These are phyloP conservation scores for Perizoma affinitatum DNA, from an alignment of 2,888 invertebrate species.

Conservation along the genomic window DNA sequence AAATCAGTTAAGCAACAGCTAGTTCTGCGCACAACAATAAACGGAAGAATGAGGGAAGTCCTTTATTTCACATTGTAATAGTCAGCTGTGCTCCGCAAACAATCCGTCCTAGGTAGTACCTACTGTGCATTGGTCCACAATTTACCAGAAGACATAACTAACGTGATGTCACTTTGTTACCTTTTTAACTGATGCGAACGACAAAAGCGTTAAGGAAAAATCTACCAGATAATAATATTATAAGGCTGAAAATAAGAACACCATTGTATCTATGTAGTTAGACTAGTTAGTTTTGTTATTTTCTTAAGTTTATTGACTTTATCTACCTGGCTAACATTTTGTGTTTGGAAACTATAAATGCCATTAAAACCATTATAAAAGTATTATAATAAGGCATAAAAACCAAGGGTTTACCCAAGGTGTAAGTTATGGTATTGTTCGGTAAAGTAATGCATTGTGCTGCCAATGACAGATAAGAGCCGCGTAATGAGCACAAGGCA, in stretches of 20 bases:
- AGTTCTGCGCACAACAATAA: slow-evolving; percentile 52
- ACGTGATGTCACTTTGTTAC: slow-evolving; percentile 36
- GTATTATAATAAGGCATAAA: slow-evolving; percentile 28
- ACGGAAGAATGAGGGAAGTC: slow-evolving; percentile 49
- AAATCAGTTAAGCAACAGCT: slow-evolving; percentile 72
- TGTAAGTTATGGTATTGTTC: slow-evolving; percentile 67
- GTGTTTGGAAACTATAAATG: neutral
- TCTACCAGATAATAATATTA: slow-evolving; percentile 11
- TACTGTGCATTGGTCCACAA: slow-evolving; percentile 47
- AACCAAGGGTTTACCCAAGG: slow-evolving; percentile 51
- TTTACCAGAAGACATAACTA: slow-evolving; percentile 51
- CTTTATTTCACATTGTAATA: slow-evolving; percentile 48
- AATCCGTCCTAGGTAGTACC: slow-evolving; percentile 22
- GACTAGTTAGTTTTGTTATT: neutral
- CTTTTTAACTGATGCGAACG: slow-evolving; percentile 13
- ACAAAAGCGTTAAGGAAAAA: slow-evolving; percentile 28
- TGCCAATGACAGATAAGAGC: slow-evolving; percentile 80
- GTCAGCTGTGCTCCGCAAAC: slow-evolving; percentile 49
- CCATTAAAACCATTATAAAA: neutral
- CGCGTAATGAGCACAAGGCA: slow-evolving; percentile 64
- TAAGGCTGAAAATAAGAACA: slow-evolving; percentile 4
- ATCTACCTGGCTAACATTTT: neutral
- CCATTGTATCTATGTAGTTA: neutral
- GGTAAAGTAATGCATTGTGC: slow-evolving; percentile 60
- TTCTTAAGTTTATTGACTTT: neutral